phyloP scores from a whole-genome alignment of 2,888 invertebrate genomes.

The Melanostoma mellinum region DNA sequence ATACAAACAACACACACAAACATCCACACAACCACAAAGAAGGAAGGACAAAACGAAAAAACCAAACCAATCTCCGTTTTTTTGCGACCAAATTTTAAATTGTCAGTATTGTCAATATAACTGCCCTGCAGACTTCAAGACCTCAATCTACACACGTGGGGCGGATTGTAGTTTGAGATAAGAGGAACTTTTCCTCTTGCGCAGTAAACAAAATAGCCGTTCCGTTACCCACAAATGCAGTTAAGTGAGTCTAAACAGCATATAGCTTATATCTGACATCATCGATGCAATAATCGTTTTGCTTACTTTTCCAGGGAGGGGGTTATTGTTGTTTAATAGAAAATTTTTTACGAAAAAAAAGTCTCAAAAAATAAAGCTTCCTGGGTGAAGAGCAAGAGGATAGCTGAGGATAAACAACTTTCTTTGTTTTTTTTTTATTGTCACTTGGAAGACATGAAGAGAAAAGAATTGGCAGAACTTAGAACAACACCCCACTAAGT shows the following conservation, averaged over 20 bases:
- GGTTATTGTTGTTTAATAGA: too few relatives aligned
- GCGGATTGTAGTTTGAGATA: background rate
- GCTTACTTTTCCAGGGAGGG: conserved; percentile 34
- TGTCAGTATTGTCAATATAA: conserved; percentile 61
- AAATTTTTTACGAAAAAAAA: too few relatives aligned
- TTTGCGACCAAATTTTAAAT: conserved; percentile 51
- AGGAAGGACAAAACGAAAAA: background rate
- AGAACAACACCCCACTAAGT: too few relatives aligned
- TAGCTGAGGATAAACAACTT: too few relatives aligned
- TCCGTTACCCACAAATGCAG: conserved; percentile 61
- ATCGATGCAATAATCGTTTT: conserved; percentile 71
- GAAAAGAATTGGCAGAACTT: too few relatives aligned
- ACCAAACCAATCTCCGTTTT: conserved; percentile 8
- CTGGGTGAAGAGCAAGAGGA: too few relatives aligned
- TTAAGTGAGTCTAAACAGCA: conserved; percentile 55
- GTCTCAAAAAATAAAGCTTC: too few relatives aligned
- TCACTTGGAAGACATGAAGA: too few relatives aligned
- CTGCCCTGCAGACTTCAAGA: conserved; percentile 16
- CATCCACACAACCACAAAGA: background rate
- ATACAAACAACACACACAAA: conserved; percentile 41
- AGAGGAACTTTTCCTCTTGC: conserved; percentile 1
- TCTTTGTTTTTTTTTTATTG: too few relatives aligned
- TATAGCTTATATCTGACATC: conserved; percentile 61
- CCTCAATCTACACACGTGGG: conserved; percentile 15
- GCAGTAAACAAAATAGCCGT: conserved; percentile 55